Conservation (phyloP, 1,140 invertebrate genomes). For the Drosophila pachea region DNA sequence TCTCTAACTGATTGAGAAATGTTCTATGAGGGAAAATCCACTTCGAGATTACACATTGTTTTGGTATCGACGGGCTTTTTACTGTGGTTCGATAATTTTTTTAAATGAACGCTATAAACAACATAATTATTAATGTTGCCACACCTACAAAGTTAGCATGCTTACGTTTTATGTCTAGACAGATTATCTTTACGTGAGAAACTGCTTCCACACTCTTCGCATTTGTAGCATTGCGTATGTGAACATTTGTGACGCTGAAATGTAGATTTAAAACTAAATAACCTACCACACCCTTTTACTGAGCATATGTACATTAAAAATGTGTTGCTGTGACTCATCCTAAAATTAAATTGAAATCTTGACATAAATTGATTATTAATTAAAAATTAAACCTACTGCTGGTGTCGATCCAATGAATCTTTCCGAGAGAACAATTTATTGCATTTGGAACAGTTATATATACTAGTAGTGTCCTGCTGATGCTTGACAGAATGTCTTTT, state of each 20-base stretch:
- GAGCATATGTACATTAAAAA: slow-evolving; percentile 28
- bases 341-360: neutral
- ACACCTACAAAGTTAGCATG: neutral
- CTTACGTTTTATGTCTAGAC: slow-evolving; percentile 23
- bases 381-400: slow-evolving; percentile 11
- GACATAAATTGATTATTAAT: neutral
- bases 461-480: neutral
- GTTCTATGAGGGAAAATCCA: neutral
- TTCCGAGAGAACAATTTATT: slow-evolving; percentile 22
- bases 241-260: slow-evolving; percentile 13
- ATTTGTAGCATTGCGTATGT: slow-evolving; percentile 8
- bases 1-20: neutral
- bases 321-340: slow-evolving; percentile 18
- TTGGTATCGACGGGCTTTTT: neutral
- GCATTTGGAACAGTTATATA: slow-evolving; percentile 1
- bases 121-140: neutral
- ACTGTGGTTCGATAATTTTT: neutral
- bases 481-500: slow-evolving; percentile 19
- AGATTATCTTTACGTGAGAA: slow-evolving; percentile 32
- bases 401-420: slow-evolving; percentile 29
- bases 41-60: too few relatives aligned
- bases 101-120: slow-evolving; percentile 7
- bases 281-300: slow-evolving; percentile 13
- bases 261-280: slow-evolving; percentile 26
- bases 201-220: slow-evolving; percentile 10